Evolutionary conservation across 2,113 vertebrate genomes (phyloP).

Genomic region (Fulica atra): DNA sequence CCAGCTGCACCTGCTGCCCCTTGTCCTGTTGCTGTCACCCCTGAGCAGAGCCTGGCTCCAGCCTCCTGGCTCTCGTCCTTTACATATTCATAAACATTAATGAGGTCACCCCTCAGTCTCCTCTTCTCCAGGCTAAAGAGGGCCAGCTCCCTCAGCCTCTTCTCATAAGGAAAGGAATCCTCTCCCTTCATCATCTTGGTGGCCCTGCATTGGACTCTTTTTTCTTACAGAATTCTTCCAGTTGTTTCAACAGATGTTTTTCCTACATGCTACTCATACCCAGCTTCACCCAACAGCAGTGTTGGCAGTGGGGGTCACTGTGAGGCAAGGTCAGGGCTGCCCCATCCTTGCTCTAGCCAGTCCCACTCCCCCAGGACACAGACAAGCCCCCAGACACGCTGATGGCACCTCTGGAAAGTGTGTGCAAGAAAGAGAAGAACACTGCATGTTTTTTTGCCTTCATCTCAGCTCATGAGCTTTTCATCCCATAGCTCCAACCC

Average conservation of each 20-base stretch:
- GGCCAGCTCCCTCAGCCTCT: no score
- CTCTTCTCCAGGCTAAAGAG: no score
- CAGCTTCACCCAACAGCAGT: neutral
- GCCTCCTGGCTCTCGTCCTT: no score
- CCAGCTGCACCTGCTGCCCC: no score
- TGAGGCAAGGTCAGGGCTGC: neutral
- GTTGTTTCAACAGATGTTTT: neutral
- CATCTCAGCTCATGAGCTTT: neutral
- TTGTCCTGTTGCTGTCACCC: no score
- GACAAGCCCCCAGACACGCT: fast-evolving
- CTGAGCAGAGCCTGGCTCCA: no score
- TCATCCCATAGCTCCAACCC: no score
- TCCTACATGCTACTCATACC: neutral
- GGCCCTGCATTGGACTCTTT: no score
- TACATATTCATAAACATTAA: no score
- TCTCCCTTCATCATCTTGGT: no score
- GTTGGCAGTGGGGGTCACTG: fast-evolving
- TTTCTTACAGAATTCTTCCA: neutral
- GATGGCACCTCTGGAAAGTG: fast-evolving
- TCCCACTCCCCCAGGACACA: neutral
- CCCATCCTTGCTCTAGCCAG: fast-evolving
- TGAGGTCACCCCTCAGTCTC: no score
- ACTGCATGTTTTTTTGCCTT: neutral
- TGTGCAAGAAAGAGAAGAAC: neutral
- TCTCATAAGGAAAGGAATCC: no score